phyloP scores from a whole-genome alignment of 2,113 vertebrate species.

The Ictalurus punctatus region DNA sequence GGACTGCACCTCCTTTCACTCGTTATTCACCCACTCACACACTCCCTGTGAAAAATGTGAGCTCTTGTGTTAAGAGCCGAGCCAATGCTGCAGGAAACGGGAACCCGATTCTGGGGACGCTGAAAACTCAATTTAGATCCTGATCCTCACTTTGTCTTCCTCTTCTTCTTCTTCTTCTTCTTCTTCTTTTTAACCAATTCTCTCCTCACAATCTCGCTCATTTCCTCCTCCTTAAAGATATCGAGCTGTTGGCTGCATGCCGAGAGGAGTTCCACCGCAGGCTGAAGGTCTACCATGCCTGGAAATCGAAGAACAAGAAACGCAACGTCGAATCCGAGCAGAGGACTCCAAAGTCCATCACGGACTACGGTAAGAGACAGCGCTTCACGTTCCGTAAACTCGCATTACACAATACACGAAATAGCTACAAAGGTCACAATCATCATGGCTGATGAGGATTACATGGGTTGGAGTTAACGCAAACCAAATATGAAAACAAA shows the following conservation, averaged over 20 bases:
- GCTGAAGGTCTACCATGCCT: slow-evolving; percentile 96
- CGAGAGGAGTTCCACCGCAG: slow-evolving; percentile 97
- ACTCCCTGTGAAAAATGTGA: neutral
- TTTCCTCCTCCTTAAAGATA: slow-evolving; percentile 73
- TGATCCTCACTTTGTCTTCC: neutral
- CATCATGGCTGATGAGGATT: neutral
- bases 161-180: neutral
- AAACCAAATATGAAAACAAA: neutral
- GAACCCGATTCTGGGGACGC: neutral
- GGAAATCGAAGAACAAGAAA: slow-evolving; percentile 99
- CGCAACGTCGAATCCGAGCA: slow-evolving; percentile 87
- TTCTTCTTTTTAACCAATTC: neutral
- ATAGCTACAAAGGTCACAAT: neutral
- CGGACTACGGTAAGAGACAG: slow-evolving; percentile 85
- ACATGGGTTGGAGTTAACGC: neutral
- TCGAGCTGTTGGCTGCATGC: slow-evolving; percentile 93
- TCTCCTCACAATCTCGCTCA: neutral
- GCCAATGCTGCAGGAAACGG: neutral
- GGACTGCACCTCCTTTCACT: neutral
- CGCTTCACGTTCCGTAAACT: neutral
- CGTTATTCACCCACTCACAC: neutral
- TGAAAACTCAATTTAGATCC: slow-evolving; percentile 11
- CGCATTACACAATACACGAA: neutral
- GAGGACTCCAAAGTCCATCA: slow-evolving; percentile 89
- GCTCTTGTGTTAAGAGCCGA: neutral